Percentiles rank a stretch among this genome's conserved stretches.
Evolutionary conservation across 2,888 invertebrate species (phyloP).

Genomic region (Cataglyphis cursor): DNA sequence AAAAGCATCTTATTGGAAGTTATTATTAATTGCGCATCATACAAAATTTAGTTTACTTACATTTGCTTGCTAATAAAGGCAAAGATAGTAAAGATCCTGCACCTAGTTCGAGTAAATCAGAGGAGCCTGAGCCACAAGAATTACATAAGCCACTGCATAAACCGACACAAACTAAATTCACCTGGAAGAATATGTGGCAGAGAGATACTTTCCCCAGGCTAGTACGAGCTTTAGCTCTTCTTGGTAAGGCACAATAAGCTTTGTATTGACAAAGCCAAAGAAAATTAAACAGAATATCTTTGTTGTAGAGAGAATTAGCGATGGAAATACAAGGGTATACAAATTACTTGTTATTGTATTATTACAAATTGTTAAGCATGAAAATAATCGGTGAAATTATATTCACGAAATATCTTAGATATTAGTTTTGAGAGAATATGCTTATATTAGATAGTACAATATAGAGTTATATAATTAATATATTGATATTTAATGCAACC

Average conservation of each 20-base stretch:
- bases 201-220: slow-evolving; percentile 82
- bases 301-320: slow-evolving; percentile 24
- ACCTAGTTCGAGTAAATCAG: slow-evolving; percentile 69
- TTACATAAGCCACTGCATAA: slow-evolving; percentile 75
- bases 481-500: slow-evolving; percentile 11
- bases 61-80: slow-evolving; percentile 83
- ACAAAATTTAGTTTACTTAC: slow-evolving; percentile 73
- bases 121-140: slow-evolving; percentile 75
- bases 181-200: slow-evolving; percentile 83
- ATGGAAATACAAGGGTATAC: neutral
- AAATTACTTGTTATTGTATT: neutral
- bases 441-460: neutral
- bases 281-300: slow-evolving; percentile 41
- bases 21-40: slow-evolving; percentile 56
- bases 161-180: slow-evolving; percentile 82
- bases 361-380: neutral
- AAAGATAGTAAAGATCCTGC: slow-evolving; percentile 76
- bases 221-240: slow-evolving; percentile 83
- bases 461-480: slow-evolving; percentile 31
- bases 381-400: slow-evolving; percentile 7
- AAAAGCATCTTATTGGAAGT: slow-evolving; percentile 53
- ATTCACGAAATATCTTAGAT: neutral
- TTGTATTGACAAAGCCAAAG: slow-evolving; percentile 57
- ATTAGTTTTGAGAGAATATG: neutral
- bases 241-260: slow-evolving; percentile 81